Evolutionary conservation across 2,888 invertebrate genomes (phyloP).

Genomic region (Agonopterix arenella): DNA sequence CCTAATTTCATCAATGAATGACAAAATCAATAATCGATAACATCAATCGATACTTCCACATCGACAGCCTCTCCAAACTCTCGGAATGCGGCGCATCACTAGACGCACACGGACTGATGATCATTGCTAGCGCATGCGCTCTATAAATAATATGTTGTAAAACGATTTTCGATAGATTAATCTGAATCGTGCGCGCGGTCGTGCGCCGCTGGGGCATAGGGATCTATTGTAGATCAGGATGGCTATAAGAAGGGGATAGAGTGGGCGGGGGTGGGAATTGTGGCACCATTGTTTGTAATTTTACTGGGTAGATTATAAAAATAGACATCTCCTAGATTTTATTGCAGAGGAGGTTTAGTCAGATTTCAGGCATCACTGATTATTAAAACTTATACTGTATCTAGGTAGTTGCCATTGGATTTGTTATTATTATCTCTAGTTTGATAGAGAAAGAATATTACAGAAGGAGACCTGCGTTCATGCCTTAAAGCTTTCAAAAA

Average conservation of each 20-base stretch:
- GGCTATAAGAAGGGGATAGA: constrained; percentile 45
- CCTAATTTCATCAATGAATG: constrained; percentile 3
- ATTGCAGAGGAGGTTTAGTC: too few species aligned
- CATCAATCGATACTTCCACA: constrained; percentile 32
- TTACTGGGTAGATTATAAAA: not conserved
- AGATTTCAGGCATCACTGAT: too few species aligned
- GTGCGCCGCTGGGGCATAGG: constrained; percentile 58
- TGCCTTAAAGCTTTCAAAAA: too few species aligned
- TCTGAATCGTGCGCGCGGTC: constrained; percentile 75
- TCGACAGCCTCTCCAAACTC: constrained; percentile 35
- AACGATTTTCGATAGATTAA: constrained; percentile 78
- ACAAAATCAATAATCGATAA: constrained; percentile 29
- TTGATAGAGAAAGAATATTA: too few species aligned
- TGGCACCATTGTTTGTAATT: not conserved
- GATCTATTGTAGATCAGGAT: constrained; percentile 72
- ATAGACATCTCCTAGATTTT: not conserved
- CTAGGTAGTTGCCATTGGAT: too few species aligned
- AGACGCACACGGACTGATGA: constrained; percentile 71
- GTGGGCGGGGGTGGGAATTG: not conserved
- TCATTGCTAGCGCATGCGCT: constrained; percentile 75
- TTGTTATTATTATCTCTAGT: too few species aligned
- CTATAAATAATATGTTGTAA: constrained; percentile 78
- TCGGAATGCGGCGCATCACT: constrained; percentile 50
- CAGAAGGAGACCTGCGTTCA: too few species aligned
- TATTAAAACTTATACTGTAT: too few species aligned